Conservation (phyloP, 2,888 invertebrate genomes). For the Machimus rusticus region DNA sequence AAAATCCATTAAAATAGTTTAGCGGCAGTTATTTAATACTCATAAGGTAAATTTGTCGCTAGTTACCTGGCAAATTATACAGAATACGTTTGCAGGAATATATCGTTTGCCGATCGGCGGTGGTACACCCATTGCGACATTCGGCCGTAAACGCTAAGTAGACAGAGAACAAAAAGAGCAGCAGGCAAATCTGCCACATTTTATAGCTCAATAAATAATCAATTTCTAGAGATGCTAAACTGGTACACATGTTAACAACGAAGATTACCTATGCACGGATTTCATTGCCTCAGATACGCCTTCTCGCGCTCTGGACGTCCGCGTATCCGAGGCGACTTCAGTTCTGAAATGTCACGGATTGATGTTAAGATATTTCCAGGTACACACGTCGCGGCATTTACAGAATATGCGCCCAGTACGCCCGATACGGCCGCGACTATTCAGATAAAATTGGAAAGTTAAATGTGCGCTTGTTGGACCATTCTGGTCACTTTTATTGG, state of each 20-base stretch:
- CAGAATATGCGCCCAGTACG: not conserved
- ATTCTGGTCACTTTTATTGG: conserved; percentile 16
- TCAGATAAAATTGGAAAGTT: conserved; percentile 13
- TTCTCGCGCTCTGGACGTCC: not conserved
- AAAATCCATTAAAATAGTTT: conserved; percentile 39
- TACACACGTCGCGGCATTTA: not conserved
- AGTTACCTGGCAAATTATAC: conserved; percentile 37
- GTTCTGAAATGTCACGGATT: conserved; percentile 28
- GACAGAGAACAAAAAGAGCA: not conserved
- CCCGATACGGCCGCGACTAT: not conserved
- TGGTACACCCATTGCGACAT: conserved; percentile 36
- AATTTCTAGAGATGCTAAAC: conserved; percentile 33
- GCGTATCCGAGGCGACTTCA: not conserved
- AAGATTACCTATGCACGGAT: conserved; percentile 32
- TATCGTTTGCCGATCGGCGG: conserved; percentile 5
- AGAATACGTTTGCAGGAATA: not conserved
- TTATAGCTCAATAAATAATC: conserved; percentile 38
- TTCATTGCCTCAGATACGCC: conserved; percentile 32
- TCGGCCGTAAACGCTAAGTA: conserved; percentile 23
- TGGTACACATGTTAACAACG: conserved; percentile 41
- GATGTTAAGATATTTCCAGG: conserved; percentile 11
- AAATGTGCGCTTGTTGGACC: conserved; percentile 1
- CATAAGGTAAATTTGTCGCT: conserved; percentile 41
- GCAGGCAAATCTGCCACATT: conserved; percentile 16
- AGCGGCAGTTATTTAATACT: conserved; percentile 31